A percentile compares a stretch with the other conserved stretches of the same genome.
These are phyloP conservation scores for Onychomys torridus DNA, from an alignment of 2,797 vertebrate genomes.

Conservation along the genomic window DNA sequence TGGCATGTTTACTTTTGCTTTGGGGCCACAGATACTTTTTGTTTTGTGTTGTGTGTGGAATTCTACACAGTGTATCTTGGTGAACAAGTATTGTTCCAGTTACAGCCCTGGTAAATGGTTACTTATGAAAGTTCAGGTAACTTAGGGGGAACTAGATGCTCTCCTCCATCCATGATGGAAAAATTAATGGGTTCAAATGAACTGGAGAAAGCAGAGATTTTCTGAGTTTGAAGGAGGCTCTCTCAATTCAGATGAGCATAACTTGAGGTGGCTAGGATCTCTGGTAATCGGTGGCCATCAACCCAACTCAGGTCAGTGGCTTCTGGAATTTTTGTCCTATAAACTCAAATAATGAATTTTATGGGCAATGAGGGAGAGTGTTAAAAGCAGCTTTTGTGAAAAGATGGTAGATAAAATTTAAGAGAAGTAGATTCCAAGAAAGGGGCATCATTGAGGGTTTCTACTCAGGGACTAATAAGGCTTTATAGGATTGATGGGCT, in stretches of 20 bases:
- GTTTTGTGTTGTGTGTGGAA: neutral
- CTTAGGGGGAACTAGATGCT: neutral
- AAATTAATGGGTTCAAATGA: neutral
- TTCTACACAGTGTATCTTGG: neutral
- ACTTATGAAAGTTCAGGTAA: neutral
- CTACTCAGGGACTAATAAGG: no score
- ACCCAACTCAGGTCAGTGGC: neutral
- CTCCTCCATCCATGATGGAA: no score
- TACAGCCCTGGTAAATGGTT: neutral
- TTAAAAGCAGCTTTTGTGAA: neutral
- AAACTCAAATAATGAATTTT: neutral
- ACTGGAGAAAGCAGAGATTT: neutral
- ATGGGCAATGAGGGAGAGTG: neutral
- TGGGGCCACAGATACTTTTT: neutral
- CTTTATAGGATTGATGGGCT: neutral
- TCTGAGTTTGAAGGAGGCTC: neutral
- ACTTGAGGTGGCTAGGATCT: neutral
- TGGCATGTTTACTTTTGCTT: neutral
- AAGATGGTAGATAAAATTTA: neutral
- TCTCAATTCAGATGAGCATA: neutral
- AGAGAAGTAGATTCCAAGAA: neutral
- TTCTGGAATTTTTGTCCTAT: neutral
- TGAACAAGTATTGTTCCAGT: neutral
- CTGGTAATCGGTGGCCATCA: no score
- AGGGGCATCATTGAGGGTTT: accelerated